Evolutionary conservation across 1,140 invertebrate genomes (phyloP).

Genomic region (Aphis gossypii): DNA sequence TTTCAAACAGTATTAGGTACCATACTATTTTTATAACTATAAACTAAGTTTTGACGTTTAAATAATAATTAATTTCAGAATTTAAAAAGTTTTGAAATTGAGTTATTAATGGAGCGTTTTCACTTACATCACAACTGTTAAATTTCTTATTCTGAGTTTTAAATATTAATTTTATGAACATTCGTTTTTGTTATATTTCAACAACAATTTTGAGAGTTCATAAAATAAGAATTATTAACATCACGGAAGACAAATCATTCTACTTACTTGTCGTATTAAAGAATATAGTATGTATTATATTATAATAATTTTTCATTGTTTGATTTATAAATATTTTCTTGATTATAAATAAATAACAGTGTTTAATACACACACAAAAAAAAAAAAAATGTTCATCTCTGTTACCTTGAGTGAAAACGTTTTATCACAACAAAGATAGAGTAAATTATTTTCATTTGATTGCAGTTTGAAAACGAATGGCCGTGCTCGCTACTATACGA

Average conservation of each 20-base stretch:
- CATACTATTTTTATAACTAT: not conserved
- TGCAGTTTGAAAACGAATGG: not conserved
- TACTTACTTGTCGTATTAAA: not conserved
- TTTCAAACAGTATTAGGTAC: not conserved
- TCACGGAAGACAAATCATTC: not conserved
- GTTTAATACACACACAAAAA: not conserved
- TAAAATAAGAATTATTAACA: not conserved
- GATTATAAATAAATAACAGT: not conserved
- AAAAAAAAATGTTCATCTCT: not conserved
- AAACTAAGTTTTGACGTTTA: not conserved
- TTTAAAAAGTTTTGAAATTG: not conserved
- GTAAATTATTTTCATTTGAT: not conserved
- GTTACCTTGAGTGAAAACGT: not conserved
- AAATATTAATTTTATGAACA: not conserved
- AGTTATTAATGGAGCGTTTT: not conserved
- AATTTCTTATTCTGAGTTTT: not conserved
- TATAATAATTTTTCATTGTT: not conserved
- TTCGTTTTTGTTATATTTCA: not conserved
- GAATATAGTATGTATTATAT: not conserved
- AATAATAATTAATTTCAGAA: constrained; percentile 20
- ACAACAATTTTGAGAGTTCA: not conserved
- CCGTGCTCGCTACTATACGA: not conserved
- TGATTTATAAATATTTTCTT: not conserved
- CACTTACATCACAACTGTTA: not conserved
- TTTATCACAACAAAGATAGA: not conserved